Conservation (phyloP, 2,113 vertebrate genomes). For the Odobenus rosmarus region DNA sequence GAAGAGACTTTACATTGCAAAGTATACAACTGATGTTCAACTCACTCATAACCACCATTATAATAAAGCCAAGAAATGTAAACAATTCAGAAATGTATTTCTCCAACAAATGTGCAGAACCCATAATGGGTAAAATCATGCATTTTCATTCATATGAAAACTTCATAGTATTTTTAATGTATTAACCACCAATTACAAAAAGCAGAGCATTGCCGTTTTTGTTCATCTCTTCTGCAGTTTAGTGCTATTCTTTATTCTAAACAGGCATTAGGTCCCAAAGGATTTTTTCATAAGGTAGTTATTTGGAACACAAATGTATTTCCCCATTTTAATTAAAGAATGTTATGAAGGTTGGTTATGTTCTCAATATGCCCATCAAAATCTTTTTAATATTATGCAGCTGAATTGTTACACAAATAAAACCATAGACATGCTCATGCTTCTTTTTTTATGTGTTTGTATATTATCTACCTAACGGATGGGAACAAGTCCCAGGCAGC, state of each 20-base stretch:
- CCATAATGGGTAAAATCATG: conserved; percentile 25
- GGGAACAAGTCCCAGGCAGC: background rate
- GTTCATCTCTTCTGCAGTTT: conserved; percentile 44
- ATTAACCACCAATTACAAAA: conserved; percentile 57
- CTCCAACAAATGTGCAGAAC: conserved; percentile 35
- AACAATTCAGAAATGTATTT: conserved; percentile 52
- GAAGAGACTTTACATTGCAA: conserved; percentile 61
- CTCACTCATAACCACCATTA: conserved; percentile 33
- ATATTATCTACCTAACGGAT: conserved; percentile 21
- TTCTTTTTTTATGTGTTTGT: background rate
- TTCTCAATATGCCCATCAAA: conserved; percentile 69
- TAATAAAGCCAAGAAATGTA: conserved; percentile 51
- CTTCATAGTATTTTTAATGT: conserved; percentile 45
- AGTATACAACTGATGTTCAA: conserved; percentile 24
- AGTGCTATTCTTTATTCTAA: conserved; percentile 68
- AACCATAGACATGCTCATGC: background rate
- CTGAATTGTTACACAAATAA: conserved; percentile 63
- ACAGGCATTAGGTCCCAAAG: conserved; percentile 11
- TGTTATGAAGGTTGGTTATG: conserved; percentile 57
- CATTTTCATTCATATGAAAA: conserved; percentile 67
- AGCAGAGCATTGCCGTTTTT: conserved; percentile 8
- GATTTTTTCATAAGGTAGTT: conserved; percentile 56
- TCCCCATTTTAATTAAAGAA: conserved; percentile 73
- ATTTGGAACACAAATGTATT: conserved; percentile 42
- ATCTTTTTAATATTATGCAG: conserved; percentile 50